These are phyloP conservation scores for Eupithecia tripunctaria DNA, from an alignment of 2,888 invertebrate genomes.

Conservation along the genomic window DNA sequence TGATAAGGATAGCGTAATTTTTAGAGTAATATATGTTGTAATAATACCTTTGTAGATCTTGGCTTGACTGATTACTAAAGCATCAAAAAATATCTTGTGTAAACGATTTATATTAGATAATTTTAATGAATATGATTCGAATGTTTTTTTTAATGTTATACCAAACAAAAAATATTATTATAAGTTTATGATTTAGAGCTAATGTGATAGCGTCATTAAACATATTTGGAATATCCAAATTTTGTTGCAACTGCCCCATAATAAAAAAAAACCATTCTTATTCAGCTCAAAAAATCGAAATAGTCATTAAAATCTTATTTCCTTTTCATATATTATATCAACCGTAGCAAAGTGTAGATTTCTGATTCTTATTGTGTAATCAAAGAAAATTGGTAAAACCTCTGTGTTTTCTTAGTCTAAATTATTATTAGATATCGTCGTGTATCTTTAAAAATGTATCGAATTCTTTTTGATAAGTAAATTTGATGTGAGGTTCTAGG, in stretches of 20 bases:
- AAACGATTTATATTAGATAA: conserved; percentile 55
- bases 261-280: background rate
- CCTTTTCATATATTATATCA: background rate
- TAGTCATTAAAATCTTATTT: background rate
- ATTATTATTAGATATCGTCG: conserved; percentile 9
- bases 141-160: conserved; percentile 73
- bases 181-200: conserved; percentile 57
- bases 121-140: conserved; percentile 71
- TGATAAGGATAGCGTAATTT: conserved; percentile 18
- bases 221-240: background rate
- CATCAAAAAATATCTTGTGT: conserved; percentile 50
- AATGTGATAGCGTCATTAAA: conserved; percentile 59
- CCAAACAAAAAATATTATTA: conserved; percentile 62
- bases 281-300: background rate
- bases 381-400: background rate
- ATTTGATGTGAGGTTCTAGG: background rate
- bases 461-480: conserved; percentile 22
- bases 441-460: conserved; percentile 24
- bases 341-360: background rate
- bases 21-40: conserved; percentile 39
- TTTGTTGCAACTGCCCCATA: background rate
- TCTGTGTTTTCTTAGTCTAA: conserved; percentile 3
- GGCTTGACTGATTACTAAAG: conserved; percentile 62
- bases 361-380: conserved; percentile 5
- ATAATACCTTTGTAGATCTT: conserved; percentile 54